These are phyloP conservation scores for Hydroisotoma schaefferi DNA, from an alignment of 2,888 invertebrate genomes.

Conservation along the genomic window DNA sequence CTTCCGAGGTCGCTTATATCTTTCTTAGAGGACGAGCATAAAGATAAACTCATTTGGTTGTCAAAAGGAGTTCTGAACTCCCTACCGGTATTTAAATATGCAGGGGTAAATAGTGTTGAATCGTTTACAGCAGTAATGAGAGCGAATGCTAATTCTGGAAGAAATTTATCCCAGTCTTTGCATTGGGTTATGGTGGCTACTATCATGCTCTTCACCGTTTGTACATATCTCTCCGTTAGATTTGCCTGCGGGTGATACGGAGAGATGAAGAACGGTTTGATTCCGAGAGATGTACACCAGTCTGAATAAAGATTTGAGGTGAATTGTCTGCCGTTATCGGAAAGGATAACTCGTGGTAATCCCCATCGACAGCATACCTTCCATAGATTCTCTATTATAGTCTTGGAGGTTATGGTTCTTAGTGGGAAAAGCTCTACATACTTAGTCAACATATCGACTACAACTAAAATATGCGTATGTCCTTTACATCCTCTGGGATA, in stretches of 20 bases:
- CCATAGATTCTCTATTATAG: conserved; percentile 13
- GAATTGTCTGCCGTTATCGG: conserved; percentile 20
- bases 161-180: conserved; percentile 23
- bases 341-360: neutral
- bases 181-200: neutral
- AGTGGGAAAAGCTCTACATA: conserved; percentile 11
- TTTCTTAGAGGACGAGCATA: neutral
- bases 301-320: conserved; percentile 8
- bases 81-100: conserved; percentile 22
- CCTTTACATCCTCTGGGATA: conserved; percentile 12
- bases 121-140: conserved; percentile 18
- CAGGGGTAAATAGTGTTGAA: conserved; percentile 18
- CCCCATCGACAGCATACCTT: conserved; percentile 9
- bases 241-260: conserved; percentile 25
- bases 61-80: conserved; percentile 29
- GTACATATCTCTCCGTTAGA: conserved; percentile 18
- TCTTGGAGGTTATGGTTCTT: neutral
- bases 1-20: conserved; percentile 7
- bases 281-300: conserved; percentile 16
- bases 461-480: conserved; percentile 16
- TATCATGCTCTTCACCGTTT: conserved; percentile 17
- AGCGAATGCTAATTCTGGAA: conserved; percentile 25
- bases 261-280: conserved; percentile 17
- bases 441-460: conserved; percentile 21
- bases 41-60: conserved; percentile 1